These are phyloP conservation scores for Lophotis ruficrista DNA, from an alignment of 2,113 vertebrate genomes.

Conservation along the genomic window DNA sequence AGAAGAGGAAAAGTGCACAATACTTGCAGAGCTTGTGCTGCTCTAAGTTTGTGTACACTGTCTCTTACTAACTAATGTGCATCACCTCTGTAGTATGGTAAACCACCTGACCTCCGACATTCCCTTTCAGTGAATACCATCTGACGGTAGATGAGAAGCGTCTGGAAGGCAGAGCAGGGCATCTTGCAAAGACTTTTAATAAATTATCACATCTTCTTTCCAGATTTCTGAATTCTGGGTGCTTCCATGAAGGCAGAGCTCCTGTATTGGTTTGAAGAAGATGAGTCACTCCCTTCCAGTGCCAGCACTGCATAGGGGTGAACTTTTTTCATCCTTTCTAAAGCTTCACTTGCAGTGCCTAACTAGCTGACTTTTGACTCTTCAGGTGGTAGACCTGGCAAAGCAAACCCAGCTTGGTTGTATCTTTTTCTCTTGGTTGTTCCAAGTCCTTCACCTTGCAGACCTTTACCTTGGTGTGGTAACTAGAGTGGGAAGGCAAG, in stretches of 20 bases:
- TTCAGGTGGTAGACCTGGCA: too few relatives aligned
- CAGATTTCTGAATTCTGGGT: background rate
- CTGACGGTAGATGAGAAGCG: background rate
- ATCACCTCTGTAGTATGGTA: rapidly evolving
- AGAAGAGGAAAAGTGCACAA: background rate
- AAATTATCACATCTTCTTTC: background rate
- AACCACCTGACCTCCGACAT: background rate
- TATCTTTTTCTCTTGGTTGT: background rate
- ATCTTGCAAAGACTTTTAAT: background rate
- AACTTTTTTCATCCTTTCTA: background rate
- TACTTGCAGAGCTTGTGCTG: background rate
- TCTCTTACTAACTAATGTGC: background rate
- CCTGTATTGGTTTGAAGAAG: background rate
- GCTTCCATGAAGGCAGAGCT: background rate
- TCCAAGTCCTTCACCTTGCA: background rate
- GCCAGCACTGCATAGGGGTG: background rate
- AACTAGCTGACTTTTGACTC: background rate
- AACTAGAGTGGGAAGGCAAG: background rate
- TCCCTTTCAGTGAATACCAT: background rate
- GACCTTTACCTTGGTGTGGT: background rate
- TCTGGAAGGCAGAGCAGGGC: background rate
- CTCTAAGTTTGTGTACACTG: background rate
- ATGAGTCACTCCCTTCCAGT: background rate
- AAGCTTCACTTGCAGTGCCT: background rate
- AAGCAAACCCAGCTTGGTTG: background rate